Conservation (phyloP, 2,113 vertebrate genomes). For the Barnardius zonarius region DNA sequence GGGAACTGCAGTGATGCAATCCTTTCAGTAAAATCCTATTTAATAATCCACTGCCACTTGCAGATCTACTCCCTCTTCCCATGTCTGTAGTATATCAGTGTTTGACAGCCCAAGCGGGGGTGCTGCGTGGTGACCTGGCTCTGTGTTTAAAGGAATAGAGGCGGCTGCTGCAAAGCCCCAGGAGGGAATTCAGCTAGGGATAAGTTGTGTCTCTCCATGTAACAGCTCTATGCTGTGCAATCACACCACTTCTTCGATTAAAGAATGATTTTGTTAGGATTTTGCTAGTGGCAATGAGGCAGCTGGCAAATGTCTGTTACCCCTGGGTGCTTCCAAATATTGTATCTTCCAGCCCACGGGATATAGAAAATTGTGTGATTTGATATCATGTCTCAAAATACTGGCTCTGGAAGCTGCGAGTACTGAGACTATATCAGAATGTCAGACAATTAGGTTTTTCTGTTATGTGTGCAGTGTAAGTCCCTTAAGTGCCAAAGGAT, state of each 20-base stretch:
- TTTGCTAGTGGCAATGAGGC: background rate
- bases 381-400: conserved; percentile 18
- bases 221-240: background rate
- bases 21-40: conserved; percentile 50
- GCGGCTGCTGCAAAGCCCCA: background rate
- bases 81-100: background rate
- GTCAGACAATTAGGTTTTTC: background rate
- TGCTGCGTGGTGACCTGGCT: background rate
- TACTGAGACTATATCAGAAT: background rate
- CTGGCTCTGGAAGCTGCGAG: background rate
- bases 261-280: conserved; percentile 26
- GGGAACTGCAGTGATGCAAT: background rate
- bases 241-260: conserved; percentile 29
- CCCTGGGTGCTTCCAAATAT: conserved; percentile 30
- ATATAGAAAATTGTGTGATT: background rate
- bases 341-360: background rate
- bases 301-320: background rate
- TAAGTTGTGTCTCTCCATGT: background rate
- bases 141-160: background rate
- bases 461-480: background rate
- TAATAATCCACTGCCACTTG: conserved; percentile 25
- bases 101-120: background rate
- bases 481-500: conserved; percentile 13
- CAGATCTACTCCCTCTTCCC: background rate
- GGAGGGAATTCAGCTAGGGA: background rate